phyloP scores from a whole-genome alignment of 2,113 vertebrate genomes.

The Varanus komodoensis region DNA sequence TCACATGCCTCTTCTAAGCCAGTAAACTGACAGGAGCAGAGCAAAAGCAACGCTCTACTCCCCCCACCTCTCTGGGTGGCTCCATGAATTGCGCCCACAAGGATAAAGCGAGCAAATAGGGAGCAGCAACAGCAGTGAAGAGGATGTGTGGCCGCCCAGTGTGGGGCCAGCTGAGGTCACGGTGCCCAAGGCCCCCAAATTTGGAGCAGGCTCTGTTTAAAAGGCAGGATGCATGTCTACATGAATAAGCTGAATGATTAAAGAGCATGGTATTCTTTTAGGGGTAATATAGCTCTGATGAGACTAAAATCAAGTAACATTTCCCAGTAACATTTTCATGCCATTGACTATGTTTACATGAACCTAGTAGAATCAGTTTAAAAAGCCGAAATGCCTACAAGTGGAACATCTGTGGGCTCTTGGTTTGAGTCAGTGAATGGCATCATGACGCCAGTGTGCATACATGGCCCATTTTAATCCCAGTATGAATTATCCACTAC shows the following conservation, averaged over 20 bases:
- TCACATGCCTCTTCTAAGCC: neutral
- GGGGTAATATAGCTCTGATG: neutral
- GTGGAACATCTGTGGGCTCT: neutral
- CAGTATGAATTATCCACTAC: conserved; percentile 37
- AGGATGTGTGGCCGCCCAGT: neutral
- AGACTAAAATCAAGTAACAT: neutral
- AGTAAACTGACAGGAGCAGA: neutral
- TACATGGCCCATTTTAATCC: neutral
- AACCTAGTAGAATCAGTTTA: no score
- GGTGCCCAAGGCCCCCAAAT: neutral
- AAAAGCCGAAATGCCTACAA: conserved; percentile 8
- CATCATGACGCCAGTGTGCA: no score
- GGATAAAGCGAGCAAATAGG: neutral
- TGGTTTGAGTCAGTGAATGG: conserved; percentile 14
- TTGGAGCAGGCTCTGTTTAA: neutral
- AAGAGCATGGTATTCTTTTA: conserved; percentile 11
- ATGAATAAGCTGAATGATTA: neutral
- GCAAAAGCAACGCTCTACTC: neutral
- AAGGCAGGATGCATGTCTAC: neutral
- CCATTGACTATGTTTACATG: neutral
- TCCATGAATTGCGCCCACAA: neutral
- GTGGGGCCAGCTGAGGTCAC: neutral
- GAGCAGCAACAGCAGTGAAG: neutral
- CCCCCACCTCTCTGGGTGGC: neutral
- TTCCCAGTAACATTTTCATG: conserved; percentile 11